Conservation (phyloP, 2,888 invertebrate genomes). For the Omphaloscelis lunosa region DNA sequence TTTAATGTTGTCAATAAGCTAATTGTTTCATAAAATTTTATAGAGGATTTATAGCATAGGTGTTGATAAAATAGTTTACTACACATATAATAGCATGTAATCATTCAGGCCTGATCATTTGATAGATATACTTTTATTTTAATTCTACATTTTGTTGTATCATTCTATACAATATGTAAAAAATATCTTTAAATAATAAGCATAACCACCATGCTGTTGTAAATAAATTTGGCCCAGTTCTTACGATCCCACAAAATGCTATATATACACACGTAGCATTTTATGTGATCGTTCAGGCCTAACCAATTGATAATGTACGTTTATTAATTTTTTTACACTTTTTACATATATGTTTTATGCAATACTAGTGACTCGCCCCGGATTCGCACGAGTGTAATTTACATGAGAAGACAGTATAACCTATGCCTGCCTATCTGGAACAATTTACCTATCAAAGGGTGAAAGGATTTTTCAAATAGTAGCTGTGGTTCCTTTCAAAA, state of each 20-base stretch:
- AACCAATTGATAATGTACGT: neutral
- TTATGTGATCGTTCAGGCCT: neutral
- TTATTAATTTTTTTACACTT: neutral
- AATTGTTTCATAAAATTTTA: too few species aligned
- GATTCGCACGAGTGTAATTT: too few species aligned
- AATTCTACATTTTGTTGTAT: neutral
- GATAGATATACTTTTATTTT: neutral
- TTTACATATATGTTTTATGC: neutral
- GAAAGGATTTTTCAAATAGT: too few species aligned
- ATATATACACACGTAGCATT: neutral
- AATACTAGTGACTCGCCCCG: neutral
- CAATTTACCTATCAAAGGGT: too few species aligned
- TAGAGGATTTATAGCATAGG: too few species aligned
- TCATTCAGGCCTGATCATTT: neutral
- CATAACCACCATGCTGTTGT: neutral
- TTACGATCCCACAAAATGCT: neutral
- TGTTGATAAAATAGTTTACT: neutral
- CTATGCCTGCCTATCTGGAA: too few species aligned
- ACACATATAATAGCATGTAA: neutral
- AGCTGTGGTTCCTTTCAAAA: too few species aligned
- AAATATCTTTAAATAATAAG: conserved; percentile 46
- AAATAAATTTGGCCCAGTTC: neutral
- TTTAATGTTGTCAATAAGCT: too few species aligned
- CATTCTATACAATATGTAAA: neutral
- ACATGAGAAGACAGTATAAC: too few species aligned